A percentile compares a stretch with the other conserved stretches of the same genome.
Evolutionary conservation across 53 echinoderm and acorn worm genomes (phyloP).

Genomic region (Zoroaster sp.): DNA sequence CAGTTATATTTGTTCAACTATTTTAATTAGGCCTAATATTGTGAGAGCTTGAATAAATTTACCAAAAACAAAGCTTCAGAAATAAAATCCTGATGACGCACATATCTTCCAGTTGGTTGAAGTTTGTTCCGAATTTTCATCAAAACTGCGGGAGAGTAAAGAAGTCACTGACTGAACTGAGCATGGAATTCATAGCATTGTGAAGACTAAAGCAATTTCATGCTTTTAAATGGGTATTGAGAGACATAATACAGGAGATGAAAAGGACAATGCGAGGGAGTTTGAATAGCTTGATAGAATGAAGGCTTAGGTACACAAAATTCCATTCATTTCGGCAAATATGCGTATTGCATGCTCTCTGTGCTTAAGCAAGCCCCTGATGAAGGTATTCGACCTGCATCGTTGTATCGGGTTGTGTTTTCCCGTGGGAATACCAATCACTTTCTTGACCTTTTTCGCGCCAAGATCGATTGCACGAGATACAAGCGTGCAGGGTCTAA

Average conservation of each 20-base stretch:
- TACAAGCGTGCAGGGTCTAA: not conserved
- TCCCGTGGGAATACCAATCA: constrained; percentile 3
- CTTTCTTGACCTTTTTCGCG: not conserved
- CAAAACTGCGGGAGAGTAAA: not conserved
- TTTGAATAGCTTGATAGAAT: not conserved
- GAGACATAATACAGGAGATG: not conserved
- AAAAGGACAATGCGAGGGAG: not conserved
- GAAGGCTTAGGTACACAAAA: not conserved
- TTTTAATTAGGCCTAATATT: too few species aligned
- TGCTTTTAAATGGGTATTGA: not conserved
- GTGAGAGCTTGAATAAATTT: too few species aligned
- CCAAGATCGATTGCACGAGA: constrained; percentile 3
- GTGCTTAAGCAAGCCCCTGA: not conserved
- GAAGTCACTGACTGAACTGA: not conserved
- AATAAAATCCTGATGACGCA: too few species aligned
- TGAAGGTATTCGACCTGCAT: too few species aligned
- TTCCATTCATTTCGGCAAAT: not conserved
- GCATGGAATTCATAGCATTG: too few species aligned
- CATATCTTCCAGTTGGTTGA: too few species aligned
- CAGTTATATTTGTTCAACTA: too few species aligned
- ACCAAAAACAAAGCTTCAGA: too few species aligned
- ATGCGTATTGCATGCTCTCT: not conserved
- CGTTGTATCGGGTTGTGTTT: not conserved
- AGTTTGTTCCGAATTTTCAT: not conserved
- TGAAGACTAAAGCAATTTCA: not conserved